Base-by-base conservation (phyloP, 1,140 invertebrate species). In the Manduca sexta region DNA sequence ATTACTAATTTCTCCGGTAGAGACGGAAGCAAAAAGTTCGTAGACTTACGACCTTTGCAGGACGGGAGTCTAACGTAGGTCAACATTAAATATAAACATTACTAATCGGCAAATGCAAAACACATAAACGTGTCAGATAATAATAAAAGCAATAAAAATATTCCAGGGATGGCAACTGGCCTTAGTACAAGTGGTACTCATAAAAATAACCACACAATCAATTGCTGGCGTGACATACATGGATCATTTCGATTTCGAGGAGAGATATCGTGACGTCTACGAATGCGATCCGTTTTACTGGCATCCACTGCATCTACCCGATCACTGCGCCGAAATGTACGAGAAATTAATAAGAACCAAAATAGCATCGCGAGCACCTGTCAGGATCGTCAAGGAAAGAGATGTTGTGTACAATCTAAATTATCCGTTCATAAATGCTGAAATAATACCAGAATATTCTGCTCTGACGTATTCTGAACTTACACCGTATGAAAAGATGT, bases 231-330 rank as follows among this genome's bases (percentile, higher is more conserved):
- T 81, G 21, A 79, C 80, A 8, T 84, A 82, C 45, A 75, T 62
- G 65, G 80, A 82, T 35, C 12, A 82, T 41, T 81, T 77, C 35
- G 74, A 79, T 51, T 77, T 77, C 30, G 72, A 74, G 50, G 48
- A 74, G 37, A 60, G 74, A 8, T 83, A 77, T 48, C 64, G 65
- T 29, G 50, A 77, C 45, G 45, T 70, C 10, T 59, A 76, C 38
- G 72, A 83, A 56, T 84, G 80, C 41, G 67, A 84, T 35, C 80
- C 80, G 10, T 60, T 74, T 18, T 64, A 75, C 44, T 84, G 72
- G 72, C 66, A 81, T 46, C 80, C 80, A 0, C 51, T 84, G 15
- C 80, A 84, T 55, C 54, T 81, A 33, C 80, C 80, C 0, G 58
- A 68, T 14, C 41, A 72, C 45, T 84, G 80, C 43, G 47, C 51